Evolutionary conservation across 2,113 vertebrate species (phyloP), one percentile per base, ranked within the genome.

Genomic region (Alligator mississippiensis): DNA sequence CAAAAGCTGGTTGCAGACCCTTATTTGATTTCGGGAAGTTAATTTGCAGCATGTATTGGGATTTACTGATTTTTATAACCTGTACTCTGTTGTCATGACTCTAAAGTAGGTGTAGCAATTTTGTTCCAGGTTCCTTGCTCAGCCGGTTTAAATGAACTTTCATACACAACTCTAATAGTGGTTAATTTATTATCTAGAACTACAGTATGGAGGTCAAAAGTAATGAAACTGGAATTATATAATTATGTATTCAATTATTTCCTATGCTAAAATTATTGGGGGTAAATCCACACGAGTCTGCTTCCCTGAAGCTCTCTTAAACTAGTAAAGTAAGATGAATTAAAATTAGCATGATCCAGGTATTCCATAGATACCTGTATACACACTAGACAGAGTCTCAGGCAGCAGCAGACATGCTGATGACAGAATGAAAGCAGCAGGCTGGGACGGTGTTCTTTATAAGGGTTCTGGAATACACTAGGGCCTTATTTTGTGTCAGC

Each of bases 231-330:
- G 85, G 55, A 90, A 90, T 92, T 94, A 75, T 74, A 90, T 97
- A 95, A 97, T 97, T 97, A 97, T 59, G 7, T 95, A 88, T 95
- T 95, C 89, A 93, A 47, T 97, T 94, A 94, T 96, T 93, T 93
- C 94, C 90, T 86, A 5, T 91, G 94, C 93, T 97, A 84, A 94
- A 80, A 83, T 77, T 95, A 82, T 84, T 92, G 86, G 82, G 77
- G 90, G 74, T 85, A 93, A 93, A 94, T 92, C 94, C 86, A 85
- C 75, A 63, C 72, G 57, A 92, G 62, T 87, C 90, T 96, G 63
- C 84, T 90, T 88, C 93, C 93, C 92, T 47, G 34, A 79, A 94
- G 89, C 88, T 95, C 94, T 94, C 95, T 90, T 80, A 84, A 91
- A 30, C 83, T 92, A 93, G 83, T 63, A 58, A 14, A 68, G 84